Base-by-base conservation (phyloP, 2,888 invertebrate species). In the Drosophila colorata region DNA sequence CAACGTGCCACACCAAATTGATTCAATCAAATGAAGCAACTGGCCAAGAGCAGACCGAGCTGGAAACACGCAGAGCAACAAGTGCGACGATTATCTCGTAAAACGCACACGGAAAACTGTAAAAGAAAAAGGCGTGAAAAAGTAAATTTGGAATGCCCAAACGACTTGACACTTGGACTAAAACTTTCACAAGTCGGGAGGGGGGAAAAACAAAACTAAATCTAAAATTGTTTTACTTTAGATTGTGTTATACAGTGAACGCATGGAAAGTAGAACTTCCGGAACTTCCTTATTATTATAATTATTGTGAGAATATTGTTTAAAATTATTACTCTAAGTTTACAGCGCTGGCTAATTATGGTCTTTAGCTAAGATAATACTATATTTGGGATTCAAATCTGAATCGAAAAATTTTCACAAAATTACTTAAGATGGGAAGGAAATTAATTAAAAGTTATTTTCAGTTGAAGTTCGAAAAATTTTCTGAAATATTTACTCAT, bases 171-270 rank as follows among this genome's bases (percentile, higher is more conserved):
- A 81, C 68, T 59, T 68, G 51, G 51, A 56, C 69, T 60, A 51
- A 56, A 68, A 79, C 88, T 83, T 88, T 86, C 88, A 83, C 79
- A 76, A 78, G 43, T 16, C 3, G 28, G 28, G 9, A 6, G n/a
- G 23, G 23, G 13, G 6, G 11, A 14, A 33, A 23, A 7, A 20
- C 31, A 41, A 33, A 31, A 20, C 23, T 35, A 60, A 49, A 49
- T 48, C 37, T 38, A 49, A 60, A 28, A 40, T 25, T 9, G 16
- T 40, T 28, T 38, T 40, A 53, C 20, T 43, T 43, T n/a, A 51
- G 28, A 44, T 33, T 51, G 16, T 16, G 11, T 41, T 41, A 40
- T 7, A 38, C 38, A 40, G 28, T 28, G 40, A 18, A 11, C 8
- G 11, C 5, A 13, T 5, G 9, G 16, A 41, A 13, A 20, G 13